Evolutionary conservation across 2,797 vertebrate genomes (phyloP).

Genomic region (Anomalospiza imberbis): DNA sequence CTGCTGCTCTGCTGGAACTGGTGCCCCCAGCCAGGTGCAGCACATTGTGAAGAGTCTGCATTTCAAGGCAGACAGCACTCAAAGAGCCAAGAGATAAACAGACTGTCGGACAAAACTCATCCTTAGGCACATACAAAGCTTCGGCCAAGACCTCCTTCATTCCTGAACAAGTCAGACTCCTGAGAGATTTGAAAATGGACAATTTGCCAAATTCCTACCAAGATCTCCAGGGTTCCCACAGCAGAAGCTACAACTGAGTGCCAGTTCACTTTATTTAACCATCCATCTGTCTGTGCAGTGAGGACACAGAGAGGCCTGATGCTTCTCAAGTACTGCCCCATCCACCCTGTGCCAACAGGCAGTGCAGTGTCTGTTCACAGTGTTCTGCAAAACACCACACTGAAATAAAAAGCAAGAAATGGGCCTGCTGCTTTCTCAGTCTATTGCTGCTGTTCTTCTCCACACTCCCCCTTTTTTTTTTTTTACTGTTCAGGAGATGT

Average conservation of each 20-base stretch:
- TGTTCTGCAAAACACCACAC: neutral
- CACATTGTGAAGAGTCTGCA: neutral
- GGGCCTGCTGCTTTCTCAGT: neutral
- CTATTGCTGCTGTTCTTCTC: neutral
- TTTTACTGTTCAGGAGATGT: neutral
- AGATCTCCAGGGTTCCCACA: neutral
- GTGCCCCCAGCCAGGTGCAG: neutral
- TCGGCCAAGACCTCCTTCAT: neutral
- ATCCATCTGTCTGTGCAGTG: neutral
- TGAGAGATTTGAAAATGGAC: neutral
- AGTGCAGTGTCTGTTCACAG: neutral
- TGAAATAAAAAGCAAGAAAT: neutral
- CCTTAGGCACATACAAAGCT: neutral
- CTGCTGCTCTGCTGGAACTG: neutral
- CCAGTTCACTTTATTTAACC: neutral
- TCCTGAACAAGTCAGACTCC: neutral
- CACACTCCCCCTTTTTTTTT: fast-evolving
- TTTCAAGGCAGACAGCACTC: neutral
- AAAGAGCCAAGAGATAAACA: neutral
- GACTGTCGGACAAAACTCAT: neutral
- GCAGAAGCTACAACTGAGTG: neutral
- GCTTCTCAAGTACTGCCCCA: neutral
- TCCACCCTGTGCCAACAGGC: neutral
- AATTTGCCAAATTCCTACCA: neutral
- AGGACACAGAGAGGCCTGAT: neutral